Conservation (phyloP, 1,140 invertebrate genomes). For the Spodoptera frugiperda region DNA sequence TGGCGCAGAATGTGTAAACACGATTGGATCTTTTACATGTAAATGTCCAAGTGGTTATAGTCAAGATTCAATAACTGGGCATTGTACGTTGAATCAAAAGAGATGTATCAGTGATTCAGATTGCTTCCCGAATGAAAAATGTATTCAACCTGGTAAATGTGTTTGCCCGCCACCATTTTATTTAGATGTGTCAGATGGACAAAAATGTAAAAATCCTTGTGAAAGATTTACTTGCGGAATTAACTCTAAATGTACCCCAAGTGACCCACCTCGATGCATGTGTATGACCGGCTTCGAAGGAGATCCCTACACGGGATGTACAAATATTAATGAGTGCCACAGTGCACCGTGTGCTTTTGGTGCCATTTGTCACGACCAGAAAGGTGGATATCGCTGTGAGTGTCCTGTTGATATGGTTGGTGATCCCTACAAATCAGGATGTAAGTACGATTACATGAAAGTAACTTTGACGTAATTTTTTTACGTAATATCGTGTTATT, state of each 20-base stretch:
- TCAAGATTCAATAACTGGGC: constrained; percentile 88
- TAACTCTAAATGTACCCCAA: constrained; percentile 96
- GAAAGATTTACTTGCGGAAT: constrained; percentile 95
- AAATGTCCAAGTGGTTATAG: constrained; percentile 91
- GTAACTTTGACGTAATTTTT: background rate
- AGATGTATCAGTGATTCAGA: constrained; percentile 93
- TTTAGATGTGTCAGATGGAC: constrained; percentile 91
- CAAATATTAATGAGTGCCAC: constrained; percentile 93
- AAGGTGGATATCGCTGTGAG: constrained; percentile 93
- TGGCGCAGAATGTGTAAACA: constrained; percentile 94
- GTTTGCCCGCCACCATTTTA: constrained; percentile 96
- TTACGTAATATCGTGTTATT: constrained; percentile 12
- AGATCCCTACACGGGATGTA: constrained; percentile 93
- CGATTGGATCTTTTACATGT: constrained; percentile 92
- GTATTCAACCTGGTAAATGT: constrained; percentile 95
- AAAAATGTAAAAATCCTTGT: constrained; percentile 95
- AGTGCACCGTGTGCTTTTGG: constrained; percentile 93
- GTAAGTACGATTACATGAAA: constrained; percentile 84
- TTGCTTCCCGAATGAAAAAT: constrained; percentile 95
- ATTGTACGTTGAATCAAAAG: constrained; percentile 93
- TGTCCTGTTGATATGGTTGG: constrained; percentile 93
- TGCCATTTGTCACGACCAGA: constrained; percentile 94
- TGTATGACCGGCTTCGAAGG: constrained; percentile 94
- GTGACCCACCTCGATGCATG: constrained; percentile 95
- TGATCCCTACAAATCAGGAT: constrained; percentile 94